Evolutionary conservation across 1,140 invertebrate species (phyloP).

Genomic region (Drosophila insularis): DNA sequence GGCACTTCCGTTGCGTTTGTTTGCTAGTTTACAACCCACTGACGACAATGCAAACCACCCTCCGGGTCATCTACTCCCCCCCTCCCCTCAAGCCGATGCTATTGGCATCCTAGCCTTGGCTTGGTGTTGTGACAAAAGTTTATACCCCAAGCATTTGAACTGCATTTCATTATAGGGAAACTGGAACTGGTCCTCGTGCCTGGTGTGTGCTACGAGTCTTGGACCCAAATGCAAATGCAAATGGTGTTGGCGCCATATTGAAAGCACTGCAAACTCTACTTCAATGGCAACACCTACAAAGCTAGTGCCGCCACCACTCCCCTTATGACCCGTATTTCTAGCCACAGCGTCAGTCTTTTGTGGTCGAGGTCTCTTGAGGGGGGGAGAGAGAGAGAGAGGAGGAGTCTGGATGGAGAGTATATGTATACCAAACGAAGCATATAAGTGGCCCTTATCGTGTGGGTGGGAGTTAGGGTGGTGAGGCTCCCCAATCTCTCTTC

Average conservation of each 20-base stretch:
- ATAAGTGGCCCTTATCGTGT: constrained; percentile 75
- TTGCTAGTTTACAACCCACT: constrained; percentile 69
- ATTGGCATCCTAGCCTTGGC: neutral
- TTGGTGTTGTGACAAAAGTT: constrained; percentile 70
- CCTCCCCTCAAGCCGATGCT: neutral
- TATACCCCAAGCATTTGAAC: constrained; percentile 77
- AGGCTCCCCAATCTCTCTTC: neutral
- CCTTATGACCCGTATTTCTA: constrained; percentile 42
- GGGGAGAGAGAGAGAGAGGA: too few relatives aligned
- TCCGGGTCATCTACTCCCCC: neutral
- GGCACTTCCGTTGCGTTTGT: constrained; percentile 77
- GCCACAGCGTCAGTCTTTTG: constrained; percentile 73
- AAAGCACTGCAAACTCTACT: constrained; percentile 57
- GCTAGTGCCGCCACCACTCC: neutral
- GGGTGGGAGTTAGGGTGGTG: constrained; percentile 26
- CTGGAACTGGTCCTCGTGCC: constrained; percentile 19
- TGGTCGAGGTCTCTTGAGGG: constrained; percentile 18
- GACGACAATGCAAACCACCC: constrained; percentile 9
- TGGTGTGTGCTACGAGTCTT: constrained; percentile 30
- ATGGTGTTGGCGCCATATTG: constrained; percentile 79
- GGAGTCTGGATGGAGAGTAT: neutral
- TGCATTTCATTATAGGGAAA: constrained; percentile 70
- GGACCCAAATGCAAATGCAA: constrained; percentile 60
- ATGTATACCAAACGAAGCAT: constrained; percentile 66
- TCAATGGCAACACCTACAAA: constrained; percentile 9